Base-by-base conservation (phyloP, 2,888 invertebrate genomes). In the Callyntrura guangdongensis region DNA sequence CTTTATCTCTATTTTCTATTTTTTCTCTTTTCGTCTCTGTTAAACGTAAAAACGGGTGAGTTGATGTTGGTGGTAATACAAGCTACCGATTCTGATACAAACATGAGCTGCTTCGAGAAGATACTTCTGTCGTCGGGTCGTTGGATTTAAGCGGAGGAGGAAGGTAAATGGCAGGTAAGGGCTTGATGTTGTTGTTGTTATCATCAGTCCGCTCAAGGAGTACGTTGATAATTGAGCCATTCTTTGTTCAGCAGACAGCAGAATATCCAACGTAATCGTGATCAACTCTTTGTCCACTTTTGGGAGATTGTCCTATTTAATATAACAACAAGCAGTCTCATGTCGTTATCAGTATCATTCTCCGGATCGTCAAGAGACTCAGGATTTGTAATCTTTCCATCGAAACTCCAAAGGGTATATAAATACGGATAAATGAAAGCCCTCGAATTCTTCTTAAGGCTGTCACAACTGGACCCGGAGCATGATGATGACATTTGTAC, bases 341-440 rank as follows among this genome's bases (percentile, higher is more conserved):
- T 81, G 20, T 81, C 20, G 45, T 81, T 9, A 72, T 59, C 27
- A 69, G 22, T 17, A 72, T 85, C 53, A 56, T 53, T 45, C 69
- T 85, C 1, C 20, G 69, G 72, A 72, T 72, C 47, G 25, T 36
- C 72, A 25, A 72, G 53, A 67, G 56, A 74, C 45, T 22, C 49
- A 53, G 77, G 72, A 83, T 67, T 84, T 64, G 49, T 84, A 89
- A 89, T 89, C 89, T 83, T 56, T 25, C 74, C n/a, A 89, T 84
- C 84, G 20, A 89, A 77, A 85, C 49, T 56, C 72, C 69, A 25
- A 85, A 85, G 3, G 27, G 17, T 69, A 72, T 17, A 49, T 17
- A 36, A 36, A 36, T 36, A 2, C 36, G 2, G n/a, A n/a, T n/a
- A 17, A 64, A 36, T 56, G 45, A 69, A 74, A 56, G 64, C 69